Conservation (phyloP, 2,113 vertebrate species). For the Nycticorax nycticorax region DNA sequence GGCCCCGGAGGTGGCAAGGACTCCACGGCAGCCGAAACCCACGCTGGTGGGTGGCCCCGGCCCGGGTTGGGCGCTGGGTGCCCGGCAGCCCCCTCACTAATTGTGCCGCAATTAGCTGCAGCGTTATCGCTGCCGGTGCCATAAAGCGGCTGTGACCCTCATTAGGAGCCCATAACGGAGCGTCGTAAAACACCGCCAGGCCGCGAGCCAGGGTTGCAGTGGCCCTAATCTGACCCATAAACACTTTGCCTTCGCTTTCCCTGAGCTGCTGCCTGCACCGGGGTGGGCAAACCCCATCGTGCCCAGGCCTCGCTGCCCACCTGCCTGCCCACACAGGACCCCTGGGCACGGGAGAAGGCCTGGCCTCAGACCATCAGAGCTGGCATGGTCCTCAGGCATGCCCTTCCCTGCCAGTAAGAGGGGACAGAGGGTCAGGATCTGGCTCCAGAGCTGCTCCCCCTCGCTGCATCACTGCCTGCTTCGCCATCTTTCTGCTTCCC, state of each 20-base stretch:
- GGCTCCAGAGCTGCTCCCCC: neutral
- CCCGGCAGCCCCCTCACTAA: slow-evolving; percentile 22
- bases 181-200: slow-evolving; percentile 17
- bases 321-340: neutral
- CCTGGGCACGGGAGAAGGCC: neutral
- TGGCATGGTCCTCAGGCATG: fast-evolving
- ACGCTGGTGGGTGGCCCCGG: neutral
- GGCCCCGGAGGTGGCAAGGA: neutral
- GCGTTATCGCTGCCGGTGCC: slow-evolving; percentile 47
- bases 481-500: fast-evolving
- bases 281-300: neutral
- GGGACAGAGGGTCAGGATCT: neutral
- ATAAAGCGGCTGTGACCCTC: slow-evolving; percentile 64
- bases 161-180: slow-evolving; percentile 58
- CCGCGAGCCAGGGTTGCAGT: neutral
- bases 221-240: slow-evolving; percentile 55
- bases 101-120: slow-evolving; percentile 50
- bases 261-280: neutral
- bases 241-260: neutral
- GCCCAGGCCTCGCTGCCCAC: neutral
- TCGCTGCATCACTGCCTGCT: fast-evolving
- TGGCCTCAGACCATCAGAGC: neutral
- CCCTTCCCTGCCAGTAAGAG: neutral
- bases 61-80: neutral
- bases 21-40: neutral